phyloP scores from a whole-genome alignment of 1,140 invertebrate species.

The Patella vulgata region DNA sequence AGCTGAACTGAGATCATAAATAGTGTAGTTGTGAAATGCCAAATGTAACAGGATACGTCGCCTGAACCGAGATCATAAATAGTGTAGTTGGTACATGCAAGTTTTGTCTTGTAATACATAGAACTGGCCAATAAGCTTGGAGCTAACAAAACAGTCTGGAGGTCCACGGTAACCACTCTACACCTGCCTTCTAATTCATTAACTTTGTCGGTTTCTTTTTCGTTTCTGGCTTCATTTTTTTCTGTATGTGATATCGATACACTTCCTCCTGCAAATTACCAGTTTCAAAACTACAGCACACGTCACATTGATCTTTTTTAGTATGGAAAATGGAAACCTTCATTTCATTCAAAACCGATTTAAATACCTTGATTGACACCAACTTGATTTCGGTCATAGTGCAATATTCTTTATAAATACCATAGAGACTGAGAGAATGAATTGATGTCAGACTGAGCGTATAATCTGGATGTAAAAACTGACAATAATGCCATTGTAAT shows the following conservation, averaged over 20 bases:
- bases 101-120: slow-evolving; percentile 67
- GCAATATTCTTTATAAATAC: no score
- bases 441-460: no score
- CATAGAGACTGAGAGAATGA: no score
- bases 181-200: no score
- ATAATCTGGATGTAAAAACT: no score
- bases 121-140: slow-evolving; percentile 61
- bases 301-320: slow-evolving; percentile 21
- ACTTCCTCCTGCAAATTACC: slow-evolving; percentile 14
- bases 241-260: slow-evolving; percentile 11
- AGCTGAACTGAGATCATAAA: slow-evolving; percentile 62
- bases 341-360: no score
- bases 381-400: no score
- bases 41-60: no score
- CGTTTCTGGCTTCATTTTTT: slow-evolving; percentile 4
- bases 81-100: no score
- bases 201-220: slow-evolving; percentile 1
- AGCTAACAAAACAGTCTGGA: slow-evolving; percentile 60
- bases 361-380: no score
- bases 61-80: no score
- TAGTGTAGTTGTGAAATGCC: slow-evolving; percentile 68
- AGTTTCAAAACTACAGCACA: slow-evolving; percentile 12
- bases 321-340: slow-evolving; percentile 9
- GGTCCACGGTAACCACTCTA: slow-evolving; percentile 49
- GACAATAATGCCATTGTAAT: no score